These are phyloP conservation scores for Oenanthe melanoleuca DNA, from an alignment of 2,113 vertebrate species.

Conservation along the genomic window DNA sequence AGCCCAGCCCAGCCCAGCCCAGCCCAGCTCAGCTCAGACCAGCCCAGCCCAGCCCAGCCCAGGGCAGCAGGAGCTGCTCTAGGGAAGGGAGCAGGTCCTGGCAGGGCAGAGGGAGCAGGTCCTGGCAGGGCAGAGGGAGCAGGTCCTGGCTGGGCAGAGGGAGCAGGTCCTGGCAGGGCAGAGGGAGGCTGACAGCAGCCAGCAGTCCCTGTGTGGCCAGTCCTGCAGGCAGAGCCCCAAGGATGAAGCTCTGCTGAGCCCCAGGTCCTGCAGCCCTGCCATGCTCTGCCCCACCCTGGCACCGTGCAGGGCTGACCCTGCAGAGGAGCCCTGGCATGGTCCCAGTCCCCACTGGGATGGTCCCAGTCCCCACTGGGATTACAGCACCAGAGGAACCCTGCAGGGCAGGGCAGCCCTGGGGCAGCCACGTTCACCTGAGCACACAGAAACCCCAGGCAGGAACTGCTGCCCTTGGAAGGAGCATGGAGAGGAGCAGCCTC, in stretches of 20 bases:
- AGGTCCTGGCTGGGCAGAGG: neutral
- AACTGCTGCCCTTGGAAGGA: neutral
- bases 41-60: no score
- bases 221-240: neutral
- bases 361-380: neutral
- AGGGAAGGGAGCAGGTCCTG: neutral
- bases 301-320: neutral
- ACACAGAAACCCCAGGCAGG: accelerated
- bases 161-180: neutral
- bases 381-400: neutral
- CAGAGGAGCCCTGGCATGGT: neutral
- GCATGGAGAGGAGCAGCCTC: neutral
- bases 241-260: neutral
- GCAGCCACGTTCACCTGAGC: neutral
- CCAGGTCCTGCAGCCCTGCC: neutral
- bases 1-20: no score
- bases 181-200: neutral
- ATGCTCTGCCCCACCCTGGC: no score
- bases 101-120: neutral
- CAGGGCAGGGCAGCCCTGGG: neutral
- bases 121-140: neutral
- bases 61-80: neutral
- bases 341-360: neutral
- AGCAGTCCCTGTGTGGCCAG: accelerated
- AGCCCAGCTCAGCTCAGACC: no score